These are phyloP conservation scores for Lamproptera curius DNA, from an alignment of 2,888 invertebrate genomes.

Conservation along the genomic window DNA sequence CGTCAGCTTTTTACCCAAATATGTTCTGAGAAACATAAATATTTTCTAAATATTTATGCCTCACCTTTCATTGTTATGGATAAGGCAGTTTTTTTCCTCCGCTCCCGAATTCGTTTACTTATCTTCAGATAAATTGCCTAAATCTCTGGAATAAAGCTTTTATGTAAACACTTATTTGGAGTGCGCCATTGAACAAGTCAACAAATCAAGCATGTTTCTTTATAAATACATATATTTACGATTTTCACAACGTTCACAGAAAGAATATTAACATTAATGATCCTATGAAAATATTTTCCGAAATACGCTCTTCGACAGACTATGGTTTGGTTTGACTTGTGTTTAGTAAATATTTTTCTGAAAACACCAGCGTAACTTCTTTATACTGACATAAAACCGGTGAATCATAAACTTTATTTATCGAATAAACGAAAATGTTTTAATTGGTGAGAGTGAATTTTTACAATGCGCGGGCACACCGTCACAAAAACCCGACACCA, in stretches of 20 bases:
- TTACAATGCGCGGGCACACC: no score
- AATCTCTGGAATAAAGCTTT: conserved; percentile 22
- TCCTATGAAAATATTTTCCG: not conserved
- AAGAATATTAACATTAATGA: conserved; percentile 3
- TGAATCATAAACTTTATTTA: no score
- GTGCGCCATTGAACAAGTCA: conserved; percentile 21
- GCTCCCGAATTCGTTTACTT: conserved; percentile 13
- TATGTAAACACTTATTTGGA: conserved; percentile 21
- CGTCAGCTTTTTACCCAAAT: conserved; percentile 14
- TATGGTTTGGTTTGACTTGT: no score
- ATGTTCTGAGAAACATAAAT: conserved; percentile 13
- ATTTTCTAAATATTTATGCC: conserved; percentile 14
- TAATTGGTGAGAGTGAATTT: no score
- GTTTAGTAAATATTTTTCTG: no score
- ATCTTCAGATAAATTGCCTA: conserved; percentile 19
- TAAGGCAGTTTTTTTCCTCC: conserved; percentile 15
- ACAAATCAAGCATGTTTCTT: conserved; percentile 7
- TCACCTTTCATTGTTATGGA: conserved; percentile 17
- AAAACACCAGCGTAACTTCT: no score
- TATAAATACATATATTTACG: not conserved
- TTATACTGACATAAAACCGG: no score
- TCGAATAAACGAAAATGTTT: no score
- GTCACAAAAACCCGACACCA: no score
- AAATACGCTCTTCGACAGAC: no score
- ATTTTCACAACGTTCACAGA: not conserved